Evolutionary conservation across 2,888 invertebrate genomes (phyloP).

Genomic region (Sicus ferrugineus): DNA sequence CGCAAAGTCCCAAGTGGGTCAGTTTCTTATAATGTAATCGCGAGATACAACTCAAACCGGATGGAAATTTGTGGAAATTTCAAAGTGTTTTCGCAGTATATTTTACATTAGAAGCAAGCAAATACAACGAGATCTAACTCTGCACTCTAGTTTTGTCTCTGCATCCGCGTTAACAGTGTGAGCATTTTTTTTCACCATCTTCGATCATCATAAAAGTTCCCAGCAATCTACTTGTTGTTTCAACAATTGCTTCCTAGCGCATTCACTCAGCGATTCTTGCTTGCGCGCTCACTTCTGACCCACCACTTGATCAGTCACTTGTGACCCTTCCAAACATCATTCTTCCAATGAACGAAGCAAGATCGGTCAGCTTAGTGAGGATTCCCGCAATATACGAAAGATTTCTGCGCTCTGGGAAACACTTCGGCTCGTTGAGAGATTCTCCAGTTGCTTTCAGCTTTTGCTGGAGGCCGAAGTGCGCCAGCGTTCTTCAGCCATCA

Average conservation of each 20-base stretch:
- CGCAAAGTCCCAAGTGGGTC: constrained; percentile 2
- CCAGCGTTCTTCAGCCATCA: constrained; percentile 15
- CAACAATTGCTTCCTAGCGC: not conserved
- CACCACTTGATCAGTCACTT: too few species aligned
- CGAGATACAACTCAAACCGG: not conserved
- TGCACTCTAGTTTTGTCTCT: not conserved
- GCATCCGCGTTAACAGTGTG: not conserved
- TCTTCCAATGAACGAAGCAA: too few species aligned
- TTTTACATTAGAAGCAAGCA: not conserved
- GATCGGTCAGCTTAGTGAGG: too few species aligned
- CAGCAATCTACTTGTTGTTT: not conserved
- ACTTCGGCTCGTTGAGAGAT: not conserved
- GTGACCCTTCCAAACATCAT: too few species aligned
- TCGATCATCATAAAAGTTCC: constrained; percentile 1
- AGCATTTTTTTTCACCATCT: too few species aligned
- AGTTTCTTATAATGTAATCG: not conserved
- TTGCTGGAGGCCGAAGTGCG: constrained; percentile 22
- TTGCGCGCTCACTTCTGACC: too few species aligned
- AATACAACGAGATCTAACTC: not conserved
- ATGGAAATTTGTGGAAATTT: not conserved
- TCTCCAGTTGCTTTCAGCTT: not conserved
- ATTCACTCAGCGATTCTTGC: not conserved
- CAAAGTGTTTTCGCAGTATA: not conserved
- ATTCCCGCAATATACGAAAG: not conserved
- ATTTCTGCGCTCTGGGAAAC: not conserved